Base-by-base conservation (phyloP, 1,140 invertebrate genomes). In the Scaptomyza hsui region DNA sequence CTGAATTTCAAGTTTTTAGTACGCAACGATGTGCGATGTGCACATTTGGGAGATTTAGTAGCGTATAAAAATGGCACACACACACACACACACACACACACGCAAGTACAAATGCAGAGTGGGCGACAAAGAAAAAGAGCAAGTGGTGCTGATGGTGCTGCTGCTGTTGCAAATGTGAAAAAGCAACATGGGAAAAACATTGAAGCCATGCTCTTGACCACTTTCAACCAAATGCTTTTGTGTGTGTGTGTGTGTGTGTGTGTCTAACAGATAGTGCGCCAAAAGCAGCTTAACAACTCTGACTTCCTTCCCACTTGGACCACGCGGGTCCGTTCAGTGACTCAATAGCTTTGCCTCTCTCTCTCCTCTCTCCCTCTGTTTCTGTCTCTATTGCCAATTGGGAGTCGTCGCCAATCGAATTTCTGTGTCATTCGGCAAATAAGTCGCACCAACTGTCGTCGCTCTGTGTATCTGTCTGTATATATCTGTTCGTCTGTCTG, bases 211-310 rank as follows among this genome's bases (percentile, higher is more conserved):
- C 64, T 53, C 74, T 83, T 78, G 78, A 71, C 70, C 72, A 74
- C 79, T 78, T 82, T 52, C 55, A 52, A 49, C 56, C 49, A 68
- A 72, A 69, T 72, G 56, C 60, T 69, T n/a, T 53, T 59, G 47
- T 29, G 53, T 44, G 37, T 18, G 65, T 29, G 41, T 48, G 18
- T 29, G 13, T 51, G 24, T 55, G 21, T 69, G 26, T 70, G 67
- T 12, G 15, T 55, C 4, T 56, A 29, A 10, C 16, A 29, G 41
- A 37, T 42, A 55, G 52, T 37, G 52, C 47, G 45, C 71, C 65
- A 56, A 75, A 82, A 85, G 75, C 75, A 82, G 80, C 79, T 82
- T 82, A 85, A 75, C 79, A 78, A 72, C 79, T 85, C 71, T 26
- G 69, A 85, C 80, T 79, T 75, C 75, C 79, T 81, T 77, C 48